Conservation (phyloP, 2,797 vertebrate genomes). For the Aplochiton taeniatus region DNA sequence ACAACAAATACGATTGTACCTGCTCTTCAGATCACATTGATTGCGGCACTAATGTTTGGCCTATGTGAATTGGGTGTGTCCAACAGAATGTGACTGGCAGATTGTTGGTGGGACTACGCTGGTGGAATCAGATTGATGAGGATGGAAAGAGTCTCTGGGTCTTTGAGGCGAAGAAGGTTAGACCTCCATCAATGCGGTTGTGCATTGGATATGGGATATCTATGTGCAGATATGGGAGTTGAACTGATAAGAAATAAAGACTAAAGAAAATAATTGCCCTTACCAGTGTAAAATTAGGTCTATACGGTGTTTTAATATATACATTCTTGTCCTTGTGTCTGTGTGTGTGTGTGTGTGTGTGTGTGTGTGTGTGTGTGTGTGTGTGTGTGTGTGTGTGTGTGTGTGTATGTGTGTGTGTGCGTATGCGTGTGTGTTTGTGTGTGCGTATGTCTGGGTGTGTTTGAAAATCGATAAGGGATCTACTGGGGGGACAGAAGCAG, state of each 20-base stretch:
- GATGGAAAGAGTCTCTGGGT: slow-evolving; percentile 88
- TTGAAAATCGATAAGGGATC: slow-evolving; percentile 23
- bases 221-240: background rate
- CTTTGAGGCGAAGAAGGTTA: slow-evolving; percentile 85
- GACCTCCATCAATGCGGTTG: background rate
- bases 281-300: background rate
- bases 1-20: too few relatives aligned
- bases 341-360: background rate
- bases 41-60: too few relatives aligned
- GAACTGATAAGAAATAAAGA: too few relatives aligned
- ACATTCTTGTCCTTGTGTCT: background rate
- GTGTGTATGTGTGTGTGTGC: slow-evolving; percentile 6
- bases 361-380: background rate
- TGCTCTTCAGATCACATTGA: too few relatives aligned
- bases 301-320: background rate
- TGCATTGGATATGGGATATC: background rate
- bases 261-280: background rate
- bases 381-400: slow-evolving; percentile 5
- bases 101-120: slow-evolving; percentile 85
- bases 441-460: too few relatives aligned
- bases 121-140: slow-evolving; percentile 91
- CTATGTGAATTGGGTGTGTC: background rate
- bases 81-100: slow-evolving; percentile 85
- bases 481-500: slow-evolving; percentile 72
- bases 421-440: slow-evolving; percentile 18